Evolutionary conservation across 2,797 vertebrate genomes (phyloP), one percentile per base, ranked within the genome.

Genomic region (Leuciscus waleckii): DNA sequence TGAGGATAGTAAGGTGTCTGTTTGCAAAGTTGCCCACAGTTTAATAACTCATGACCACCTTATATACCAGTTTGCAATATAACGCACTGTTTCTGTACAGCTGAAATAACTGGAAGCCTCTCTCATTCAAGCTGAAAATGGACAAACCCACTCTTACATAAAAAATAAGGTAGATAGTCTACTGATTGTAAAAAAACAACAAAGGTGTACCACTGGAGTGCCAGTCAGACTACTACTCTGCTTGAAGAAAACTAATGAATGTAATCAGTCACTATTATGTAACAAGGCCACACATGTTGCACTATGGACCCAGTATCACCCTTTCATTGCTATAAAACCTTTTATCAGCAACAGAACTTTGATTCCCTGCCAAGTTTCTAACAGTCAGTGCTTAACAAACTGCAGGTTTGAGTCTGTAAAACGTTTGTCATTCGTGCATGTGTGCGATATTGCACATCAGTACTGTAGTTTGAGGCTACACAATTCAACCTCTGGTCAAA

Each of bases 281-380:
- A 79, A 85, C 76, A 71, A 63, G 54, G 37, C n/a, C 51, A 68
- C 32, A 69, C 63, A 69, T 58, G 74, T 16, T 73, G 29, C 19
- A 35, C 68, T 29, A 39, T 73, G 29, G 54, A 71, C 54, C 68
- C 29, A 11, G 39, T 61, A 43, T 79, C 76, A 85, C 8, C 68
- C 41, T 14, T 49, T 29, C 68, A 71, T 14, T 49, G 16, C 68
- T 39, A 49, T 79, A 79, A 71, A 85, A 63, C 2, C 9, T n/a
- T 79, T 85, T 63, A 82, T 79, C 75, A 61, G 7, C 65, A 43
- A 5, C 26, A 63, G 39, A 73, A 70, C 21, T 51, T 78, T 79
- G 75, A 79, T 61, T 78, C 21, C 14, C 29, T 85, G 68, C 68
- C 41, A 85, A 58, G 37, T 56, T 70, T 70, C 19, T 17, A 16